phyloP scores from a whole-genome alignment of 2,797 vertebrate genomes.

The Borostomias antarcticus region DNA sequence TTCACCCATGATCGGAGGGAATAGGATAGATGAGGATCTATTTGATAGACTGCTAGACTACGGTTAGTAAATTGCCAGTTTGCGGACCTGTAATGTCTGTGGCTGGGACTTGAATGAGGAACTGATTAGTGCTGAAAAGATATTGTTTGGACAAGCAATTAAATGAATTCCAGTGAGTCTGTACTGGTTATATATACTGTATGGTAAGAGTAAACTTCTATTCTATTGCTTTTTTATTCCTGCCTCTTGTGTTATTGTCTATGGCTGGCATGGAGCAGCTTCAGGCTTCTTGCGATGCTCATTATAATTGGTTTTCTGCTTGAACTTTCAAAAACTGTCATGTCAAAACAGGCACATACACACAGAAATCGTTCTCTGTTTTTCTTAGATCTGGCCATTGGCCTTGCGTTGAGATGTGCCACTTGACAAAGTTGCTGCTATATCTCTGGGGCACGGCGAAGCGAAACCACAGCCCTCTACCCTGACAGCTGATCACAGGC shows the following conservation, averaged over 20 bases:
- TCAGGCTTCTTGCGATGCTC: conserved; percentile 83
- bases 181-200: too few species aligned
- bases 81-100: too few species aligned
- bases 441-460: conserved; percentile 82
- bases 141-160: too few species aligned
- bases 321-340: conserved; percentile 93
- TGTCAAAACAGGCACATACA: conserved; percentile 90
- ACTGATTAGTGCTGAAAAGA: too few species aligned
- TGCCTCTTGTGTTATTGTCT: conserved; percentile 68
- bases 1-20: too few species aligned
- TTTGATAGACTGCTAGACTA: too few species aligned
- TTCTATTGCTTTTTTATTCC: conserved; percentile 36
- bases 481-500: conserved; percentile 9
- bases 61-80: too few species aligned
- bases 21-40: too few species aligned
- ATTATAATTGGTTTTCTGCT: conserved; percentile 91
- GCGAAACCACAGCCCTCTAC: conserved; percentile 43
- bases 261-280: conserved; percentile 80
- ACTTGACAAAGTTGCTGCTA: conserved; percentile 86
- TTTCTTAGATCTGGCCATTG: conserved; percentile 82
- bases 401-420: conserved; percentile 83
- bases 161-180: too few species aligned
- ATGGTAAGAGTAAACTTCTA: too few species aligned
- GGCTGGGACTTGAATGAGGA: too few species aligned
- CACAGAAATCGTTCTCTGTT: conserved; percentile 78